Evolutionary conservation across 2,797 vertebrate genomes (phyloP), one percentile per base, ranked within the genome.

Genomic region (Pelodytes ibericus): DNA sequence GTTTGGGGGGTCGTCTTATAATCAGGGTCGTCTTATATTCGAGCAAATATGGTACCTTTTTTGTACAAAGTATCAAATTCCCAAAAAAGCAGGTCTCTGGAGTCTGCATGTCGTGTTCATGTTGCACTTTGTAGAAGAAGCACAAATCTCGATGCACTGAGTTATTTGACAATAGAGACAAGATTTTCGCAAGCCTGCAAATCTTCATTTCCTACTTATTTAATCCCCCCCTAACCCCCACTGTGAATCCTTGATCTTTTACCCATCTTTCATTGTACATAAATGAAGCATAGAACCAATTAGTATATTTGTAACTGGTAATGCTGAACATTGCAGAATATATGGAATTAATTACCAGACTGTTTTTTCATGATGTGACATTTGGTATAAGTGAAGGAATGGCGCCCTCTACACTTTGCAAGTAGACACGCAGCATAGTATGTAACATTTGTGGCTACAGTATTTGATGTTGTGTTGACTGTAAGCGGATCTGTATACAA

Each of bases 381-480:
- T 18, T 33, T 24, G n/a, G 10, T 36, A 53, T 27, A 73, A 66
- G 68, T 62, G 44, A 62, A 30, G 63, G 10, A 8, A 3, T 73
- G 47, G 71, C 25, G 77, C 77, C 77, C 71, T 79, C 77, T 79
- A 68, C 26, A 29, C 16, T 27, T 68, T 24, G 8, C 20, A 79
- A 58, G 1, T 26, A 24, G 47, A 3, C 68, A 68, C 61, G 67
- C 63, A 72, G 36, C 13, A 60, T 29, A 13, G 31, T 16, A 18
- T 44, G 16, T 2, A 15, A 8, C 15, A 4, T 18, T 29, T 39
- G 15, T 39, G 7, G 36, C 15, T 8, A 39, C 36, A 39, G 36
- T 39, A 39, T 39, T 39, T 39, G 7, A 39, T 7, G 15, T 39
- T 39, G 15, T 39, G 36, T 8, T 39, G n/a, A n/a, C n/a, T n/a